Percentiles rank a stretch among this genome's conserved stretches.
Evolutionary conservation across 2,113 vertebrate genomes (phyloP).

Genomic region (Microcebus ravelobensis): DNA sequence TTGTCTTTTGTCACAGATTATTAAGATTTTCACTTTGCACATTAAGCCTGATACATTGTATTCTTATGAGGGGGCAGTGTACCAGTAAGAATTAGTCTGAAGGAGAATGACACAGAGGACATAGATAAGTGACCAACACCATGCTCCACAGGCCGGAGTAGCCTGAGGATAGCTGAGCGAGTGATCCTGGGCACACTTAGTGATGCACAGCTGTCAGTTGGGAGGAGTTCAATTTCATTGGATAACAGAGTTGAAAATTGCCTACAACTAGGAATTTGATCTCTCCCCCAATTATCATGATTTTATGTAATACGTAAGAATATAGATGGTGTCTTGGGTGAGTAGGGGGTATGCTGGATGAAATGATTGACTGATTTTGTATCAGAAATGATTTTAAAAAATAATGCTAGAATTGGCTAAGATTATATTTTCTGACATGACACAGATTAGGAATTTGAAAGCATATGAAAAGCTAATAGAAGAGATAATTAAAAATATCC

Average conservation of each 20-base stretch:
- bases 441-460: not conserved
- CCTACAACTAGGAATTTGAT: not conserved
- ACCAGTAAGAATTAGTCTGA: not conserved
- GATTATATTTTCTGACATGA: not conserved
- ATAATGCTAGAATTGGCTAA: not conserved
- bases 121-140: too few species aligned
- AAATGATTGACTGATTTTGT: not conserved
- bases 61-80: not conserved
- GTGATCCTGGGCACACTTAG: not conserved
- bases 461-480: not conserved
- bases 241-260: too few species aligned
- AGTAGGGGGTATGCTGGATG: not conserved
- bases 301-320: not conserved
- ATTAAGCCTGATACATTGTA: not conserved
- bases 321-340: not conserved
- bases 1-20: not conserved
- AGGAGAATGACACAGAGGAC: not conserved
- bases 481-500: not conserved
- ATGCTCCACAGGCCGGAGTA: not conserved
- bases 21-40: not conserved
- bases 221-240: not conserved
- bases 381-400: not conserved
- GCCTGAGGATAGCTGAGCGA: not conserved
- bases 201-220: not conserved
- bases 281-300: not conserved